phyloP scores from a whole-genome alignment of 2,797 vertebrate species.

The Selene dorsalis region DNA sequence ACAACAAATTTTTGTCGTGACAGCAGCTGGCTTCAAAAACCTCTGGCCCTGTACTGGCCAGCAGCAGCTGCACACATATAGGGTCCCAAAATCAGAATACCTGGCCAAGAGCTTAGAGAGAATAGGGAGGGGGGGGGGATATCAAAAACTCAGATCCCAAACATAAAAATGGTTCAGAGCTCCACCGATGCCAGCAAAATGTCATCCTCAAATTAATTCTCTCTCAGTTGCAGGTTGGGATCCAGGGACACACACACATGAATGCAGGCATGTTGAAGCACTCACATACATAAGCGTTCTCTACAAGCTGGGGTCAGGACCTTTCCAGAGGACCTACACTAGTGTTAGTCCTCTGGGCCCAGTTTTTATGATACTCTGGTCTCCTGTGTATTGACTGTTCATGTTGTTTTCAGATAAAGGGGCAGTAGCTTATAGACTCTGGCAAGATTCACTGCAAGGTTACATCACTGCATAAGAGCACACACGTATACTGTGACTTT shows the following conservation, averaged over 20 bases:
- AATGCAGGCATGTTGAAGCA: slow-evolving; percentile 28
- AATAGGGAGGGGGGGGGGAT: slow-evolving; percentile 30
- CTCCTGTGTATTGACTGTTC: slow-evolving; percentile 37
- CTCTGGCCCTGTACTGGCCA: slow-evolving; percentile 52
- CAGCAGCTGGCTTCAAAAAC: slow-evolving; percentile 72
- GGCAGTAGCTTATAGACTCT: slow-evolving; percentile 52
- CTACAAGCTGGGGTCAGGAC: slow-evolving; percentile 56
- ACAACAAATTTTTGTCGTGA: slow-evolving; percentile 79
- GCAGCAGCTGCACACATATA: slow-evolving; percentile 71
- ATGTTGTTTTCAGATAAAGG: slow-evolving; percentile 55
- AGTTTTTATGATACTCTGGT: slow-evolving; percentile 49
- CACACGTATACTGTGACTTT: slow-evolving; percentile 32
- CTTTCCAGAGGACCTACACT: slow-evolving; percentile 66
- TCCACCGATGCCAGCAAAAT: slow-evolving; percentile 78
- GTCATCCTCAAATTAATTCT: slow-evolving; percentile 81
- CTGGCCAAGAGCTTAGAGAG: slow-evolving; percentile 71
- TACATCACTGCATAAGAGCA: slow-evolving; percentile 29
- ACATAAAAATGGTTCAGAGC: slow-evolving; percentile 71
- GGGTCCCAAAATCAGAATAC: slow-evolving; percentile 64
- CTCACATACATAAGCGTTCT: slow-evolving; percentile 45
- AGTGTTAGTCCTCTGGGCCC: slow-evolving; percentile 35
- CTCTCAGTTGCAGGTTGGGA: slow-evolving; percentile 41
- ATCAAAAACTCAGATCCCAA: slow-evolving; percentile 76
- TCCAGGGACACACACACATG: slow-evolving; percentile 48
- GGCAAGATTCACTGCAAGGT: slow-evolving; percentile 23